Evolutionary conservation across 1,140 invertebrate genomes (phyloP), one percentile per base, ranked within the genome.

Genomic region (Pseudomyrmex sp.): DNA sequence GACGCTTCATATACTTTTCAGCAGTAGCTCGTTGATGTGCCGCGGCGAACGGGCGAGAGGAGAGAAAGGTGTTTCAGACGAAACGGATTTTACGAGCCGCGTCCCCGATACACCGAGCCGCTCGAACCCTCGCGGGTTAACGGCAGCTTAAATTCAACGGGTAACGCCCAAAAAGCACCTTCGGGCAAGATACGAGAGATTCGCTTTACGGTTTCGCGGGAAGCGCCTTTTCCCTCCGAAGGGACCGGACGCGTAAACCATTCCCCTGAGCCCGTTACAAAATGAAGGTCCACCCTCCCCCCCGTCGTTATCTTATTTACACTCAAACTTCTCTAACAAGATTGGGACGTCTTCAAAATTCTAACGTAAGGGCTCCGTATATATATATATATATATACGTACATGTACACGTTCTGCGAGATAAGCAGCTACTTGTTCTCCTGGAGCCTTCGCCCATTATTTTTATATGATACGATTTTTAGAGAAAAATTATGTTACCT

Each of bases 41-140:
- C 35, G 44, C 35, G 66, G 44, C 15, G 54, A 70, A 70, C 76
- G n/a, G 26, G 52, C 26, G 46, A 20, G 13, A 18, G 44, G 54
- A 61, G 13, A 70, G 44, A 26, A 56, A 62, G 82, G 70, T 84
- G 82, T 83, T 35, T 82, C 79, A 63, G 65, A 73, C 52, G 72
- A 82, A 89, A 89, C 84, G 87, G 79, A 89, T 89, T 89, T 89
- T 89, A 88, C 74, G 84, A 82, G 86, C 74, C 66, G 82, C 72
- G n/a, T 48, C 5, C 44, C 76, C 70, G 68, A 66, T 69, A 65
- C 68, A 72, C 73, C 61, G 73, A 77, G 63, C 35, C 35, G 54
- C 61, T 84, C 74, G 58, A 88, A 65, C 83, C 87, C 69, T 35
- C 72, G 52, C 68, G 72, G 86, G 86, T 88, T 88, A 88, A 58